A percentile compares a stretch with the other conserved stretches of the same genome.
Evolutionary conservation across 2,888 invertebrate genomes (phyloP).

Genomic region (Lithodes maja): DNA sequence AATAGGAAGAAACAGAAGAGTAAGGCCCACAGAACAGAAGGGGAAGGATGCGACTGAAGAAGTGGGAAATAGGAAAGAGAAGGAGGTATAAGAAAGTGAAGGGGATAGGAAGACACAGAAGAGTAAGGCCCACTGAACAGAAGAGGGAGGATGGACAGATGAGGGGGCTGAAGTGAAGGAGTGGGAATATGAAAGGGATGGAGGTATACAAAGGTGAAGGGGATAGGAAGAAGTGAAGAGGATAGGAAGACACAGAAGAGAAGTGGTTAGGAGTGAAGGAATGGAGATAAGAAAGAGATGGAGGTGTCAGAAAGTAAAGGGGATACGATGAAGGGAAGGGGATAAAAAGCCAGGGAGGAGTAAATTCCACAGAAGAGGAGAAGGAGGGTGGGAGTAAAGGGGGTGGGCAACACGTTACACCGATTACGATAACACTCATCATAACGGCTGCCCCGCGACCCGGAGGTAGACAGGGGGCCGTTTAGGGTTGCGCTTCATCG

Average conservation of each 20-base stretch:
- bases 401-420: slow-evolving; percentile 53
- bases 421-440: slow-evolving; percentile 64
- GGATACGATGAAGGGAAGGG: slow-evolving; percentile 13
- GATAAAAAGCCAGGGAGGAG: slow-evolving; percentile 21
- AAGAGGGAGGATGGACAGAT: background rate
- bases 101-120: background rate
- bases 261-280: background rate
- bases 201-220: background rate
- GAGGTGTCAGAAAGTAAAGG: slow-evolving; percentile 24
- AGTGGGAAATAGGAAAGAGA: background rate
- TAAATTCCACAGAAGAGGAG: background rate
- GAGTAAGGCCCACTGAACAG: background rate
- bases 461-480: slow-evolving; percentile 55
- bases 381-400: background rate
- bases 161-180: background rate
- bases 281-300: background rate
- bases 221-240: slow-evolving; percentile 41
- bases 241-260: slow-evolving; percentile 7
- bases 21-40: background rate
- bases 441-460: slow-evolving; percentile 54
- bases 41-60: background rate
- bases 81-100: background rate
- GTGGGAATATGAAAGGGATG: background rate
- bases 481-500: slow-evolving; percentile 51
- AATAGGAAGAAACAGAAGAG: background rate